Conservation (phyloP, 2,888 invertebrate species). For the Mythimna vitellina region DNA sequence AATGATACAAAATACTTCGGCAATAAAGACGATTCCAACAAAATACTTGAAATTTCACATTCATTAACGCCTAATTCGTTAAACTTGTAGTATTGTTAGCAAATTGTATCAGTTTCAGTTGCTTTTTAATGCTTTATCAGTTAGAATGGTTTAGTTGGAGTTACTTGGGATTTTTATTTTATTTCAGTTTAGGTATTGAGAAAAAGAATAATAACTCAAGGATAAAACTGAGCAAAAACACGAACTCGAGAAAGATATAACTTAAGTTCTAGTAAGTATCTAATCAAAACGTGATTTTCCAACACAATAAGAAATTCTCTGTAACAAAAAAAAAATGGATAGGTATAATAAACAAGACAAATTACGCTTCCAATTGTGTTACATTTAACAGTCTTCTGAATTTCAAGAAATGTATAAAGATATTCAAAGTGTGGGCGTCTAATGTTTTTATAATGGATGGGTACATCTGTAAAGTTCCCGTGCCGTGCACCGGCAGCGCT, state of each 20-base stretch:
- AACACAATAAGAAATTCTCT: constrained; percentile 12
- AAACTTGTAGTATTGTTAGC: constrained; percentile 32
- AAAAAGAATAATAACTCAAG: constrained; percentile 1
- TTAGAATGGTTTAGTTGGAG: constrained; percentile 5
- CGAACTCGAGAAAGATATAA: neutral
- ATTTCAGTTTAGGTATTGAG: neutral
- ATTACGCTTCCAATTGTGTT: constrained; percentile 34
- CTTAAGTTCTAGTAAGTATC: constrained; percentile 34
- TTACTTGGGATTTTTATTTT: neutral
- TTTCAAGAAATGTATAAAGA: constrained; percentile 46
- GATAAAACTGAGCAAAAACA: constrained; percentile 1
- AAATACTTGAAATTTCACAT: constrained; percentile 35
- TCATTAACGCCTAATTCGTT: constrained; percentile 50
- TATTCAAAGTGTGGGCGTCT: constrained; percentile 38
- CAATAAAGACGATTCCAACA: constrained; percentile 35
- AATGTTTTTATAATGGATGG: constrained; percentile 63
- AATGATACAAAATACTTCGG: constrained; percentile 53
- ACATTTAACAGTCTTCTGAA: constrained; percentile 30
- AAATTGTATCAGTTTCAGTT: constrained; percentile 1
- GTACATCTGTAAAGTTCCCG: constrained; percentile 53
- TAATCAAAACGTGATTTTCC: constrained; percentile 31
- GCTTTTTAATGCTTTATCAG: constrained; percentile 10
- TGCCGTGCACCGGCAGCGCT: constrained; percentile 37
- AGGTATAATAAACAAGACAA: constrained; percentile 36
- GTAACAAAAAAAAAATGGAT: constrained; percentile 37